Evolutionary conservation across 2,888 invertebrate genomes (phyloP), one percentile per base, ranked within the genome.

Genomic region (Argyresthia albistria): DNA sequence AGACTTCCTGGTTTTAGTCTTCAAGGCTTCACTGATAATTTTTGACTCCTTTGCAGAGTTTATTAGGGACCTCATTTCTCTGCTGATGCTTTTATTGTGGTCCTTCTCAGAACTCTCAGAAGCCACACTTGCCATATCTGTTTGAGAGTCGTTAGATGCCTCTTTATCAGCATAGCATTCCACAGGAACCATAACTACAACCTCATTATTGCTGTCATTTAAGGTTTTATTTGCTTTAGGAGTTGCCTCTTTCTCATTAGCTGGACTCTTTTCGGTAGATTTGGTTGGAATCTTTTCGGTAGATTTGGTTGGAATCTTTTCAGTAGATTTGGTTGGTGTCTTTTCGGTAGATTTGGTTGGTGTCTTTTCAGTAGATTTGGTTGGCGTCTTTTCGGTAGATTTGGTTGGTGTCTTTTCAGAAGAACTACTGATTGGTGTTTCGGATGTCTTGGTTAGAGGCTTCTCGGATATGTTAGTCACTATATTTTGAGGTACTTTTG

Each of bases 1-100:
- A 45, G 88, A 87, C 55, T 84, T 88, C 55, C 76, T 79, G 35
- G 78, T 50, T 12, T 45, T 51, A 45, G 51, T 45, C 45, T 43
- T 51, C n/a, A 90, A 66, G 65, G 88, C 91, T 67, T 90, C 89
- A 60, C 82, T 89, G 46, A 91, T 86, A 49, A 93, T 89, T 66
- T 92, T 91, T 0, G 93, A 92, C 64, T 92, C 92, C 66, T 90
- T 92, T 25, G 92, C 90, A 11, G 92, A 89, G 36, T 90, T 91
- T 57, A 92, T 89, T 25, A 93, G 73, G 1, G 90, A 90, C 60
- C 90, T 84, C 54, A 92, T 75, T 68, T 93, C 93, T 56, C 91
- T 80, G 54, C 86, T 82, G 52, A 88, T 83, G 58, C 80, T 76
- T 57, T 74, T 80, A 54, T 73, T 81, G 37, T 77, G 81, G 43